Evolutionary conservation across 1,140 invertebrate genomes (phyloP), one percentile per base, ranked within the genome.

Genomic region (Drosophila punjabiensis): DNA sequence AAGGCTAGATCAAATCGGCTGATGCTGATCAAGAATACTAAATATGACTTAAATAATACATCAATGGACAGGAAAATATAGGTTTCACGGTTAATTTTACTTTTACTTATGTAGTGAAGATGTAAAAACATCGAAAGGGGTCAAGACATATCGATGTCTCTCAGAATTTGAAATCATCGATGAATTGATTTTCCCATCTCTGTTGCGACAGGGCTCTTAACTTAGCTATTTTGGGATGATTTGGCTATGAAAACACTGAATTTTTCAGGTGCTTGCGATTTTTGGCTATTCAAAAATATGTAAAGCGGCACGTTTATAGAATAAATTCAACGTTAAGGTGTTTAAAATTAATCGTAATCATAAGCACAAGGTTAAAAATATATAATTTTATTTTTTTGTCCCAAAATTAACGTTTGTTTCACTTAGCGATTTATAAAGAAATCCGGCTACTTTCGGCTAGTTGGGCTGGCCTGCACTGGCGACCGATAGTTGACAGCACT

Each of bases 401-500:
- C 3, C 14, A 14, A 47, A 47, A 48, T 2, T 24, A 48, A 24
- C 6, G 6, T 0, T 6, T 8, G 0, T 24, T 14, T 24, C 24
- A 14, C 1, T 7, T 16, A 1, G 6, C 6, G 9, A n/a, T 16
- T 14, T 8, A 24, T 24, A 24, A 20, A 47, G 45, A 47, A 24
- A 20, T 48, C 24, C 7, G 13, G 14, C 47, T 28, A 9, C 9
- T 48, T 48, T 48, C 13, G 3, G 45, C 45, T 28, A 28, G 3
- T 8, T 5, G 3, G 13, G 20, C 28, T 24, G 47, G 24, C 24
- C 47, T 9, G 47, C 47, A 48, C 47, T 48, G 24, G 13, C 47
- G 13, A 48, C 20, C 47, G 20, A 48, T 9, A 24, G 47, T 28
- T 16, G 55, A 41, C 16, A 45, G 43, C 64, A 67, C 56, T 67